Base-by-base conservation (phyloP, 2,797 vertebrate genomes). In the Falco concolor region DNA sequence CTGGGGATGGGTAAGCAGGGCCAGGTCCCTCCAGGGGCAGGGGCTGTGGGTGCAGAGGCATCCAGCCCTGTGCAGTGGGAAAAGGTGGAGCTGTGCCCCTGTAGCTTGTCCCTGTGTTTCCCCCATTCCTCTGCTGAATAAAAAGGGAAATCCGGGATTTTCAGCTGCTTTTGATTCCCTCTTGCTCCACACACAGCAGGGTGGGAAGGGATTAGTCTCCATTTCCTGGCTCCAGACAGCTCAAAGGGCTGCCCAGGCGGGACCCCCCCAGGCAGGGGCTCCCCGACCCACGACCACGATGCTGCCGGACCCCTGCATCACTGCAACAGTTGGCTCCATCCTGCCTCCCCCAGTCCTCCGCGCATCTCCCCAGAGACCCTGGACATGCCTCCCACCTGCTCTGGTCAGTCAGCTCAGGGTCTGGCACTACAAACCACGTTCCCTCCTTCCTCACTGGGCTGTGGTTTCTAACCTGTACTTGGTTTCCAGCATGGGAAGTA, bases 131-230 rank as follows among this genome's bases (percentile, higher is more conserved):
- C 20, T 0, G 2, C 70, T 79, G 91, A 87, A 85, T 1, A 42
- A 44, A 91, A 95, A 83, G 87, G 90, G 93, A 96, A 96, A 96
- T 94, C 91, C 40, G 30, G 72, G 84, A 84, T 94, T 96, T 95
- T 92, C 92, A 72, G 87, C 61, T 63, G 84, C 89, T 95, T 85
- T 86, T 85, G 70, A 86, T 72, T 93, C 83, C 63, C 42, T 73
- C 67, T 84, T 4, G 40, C 80, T 90, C 75, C 1, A 3, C 42
- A 63, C 90, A 9, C 87, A 94, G 82, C 76, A 9, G 50, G 73
- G 80, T 1, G 56, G 83, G 83, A 80, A 94, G 75, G 95, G 87
- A 92, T 93, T 75, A 80, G 7, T 56, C 84, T 95, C 79, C 20
- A 14, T 72, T 92, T 95, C 82, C 90, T 57, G 28, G 22, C 74